Evolutionary conservation across 2,888 invertebrate species (phyloP).

Genomic region (Hypsopygia costalis): DNA sequence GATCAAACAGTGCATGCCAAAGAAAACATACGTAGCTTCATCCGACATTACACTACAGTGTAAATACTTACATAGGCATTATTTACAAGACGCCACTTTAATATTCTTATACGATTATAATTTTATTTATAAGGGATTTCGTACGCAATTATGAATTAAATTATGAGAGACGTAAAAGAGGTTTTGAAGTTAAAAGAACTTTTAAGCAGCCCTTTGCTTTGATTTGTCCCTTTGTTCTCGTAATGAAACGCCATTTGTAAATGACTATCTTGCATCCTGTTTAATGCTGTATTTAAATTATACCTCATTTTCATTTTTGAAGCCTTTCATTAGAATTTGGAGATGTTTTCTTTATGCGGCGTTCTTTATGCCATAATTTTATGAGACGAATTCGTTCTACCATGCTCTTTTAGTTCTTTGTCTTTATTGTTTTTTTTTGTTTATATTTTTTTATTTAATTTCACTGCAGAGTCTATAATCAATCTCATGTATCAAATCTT

Average conservation of each 20-base stretch:
- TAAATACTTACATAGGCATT: too few species aligned
- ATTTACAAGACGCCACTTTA: too few species aligned
- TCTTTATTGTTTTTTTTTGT: too few species aligned
- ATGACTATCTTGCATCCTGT: slow-evolving; percentile 39
- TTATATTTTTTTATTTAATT: too few species aligned
- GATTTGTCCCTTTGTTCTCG: slow-evolving; percentile 58
- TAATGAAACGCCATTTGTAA: slow-evolving; percentile 53
- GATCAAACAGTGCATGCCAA: too few species aligned
- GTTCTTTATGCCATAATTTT: neutral
- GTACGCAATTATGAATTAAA: slow-evolving; percentile 36
- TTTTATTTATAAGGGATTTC: slow-evolving; percentile 6
- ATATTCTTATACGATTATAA: too few species aligned
- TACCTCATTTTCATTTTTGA: slow-evolving; percentile 34
- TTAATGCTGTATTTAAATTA: slow-evolving; percentile 33
- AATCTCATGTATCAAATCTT: too few species aligned
- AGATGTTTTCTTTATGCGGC: slow-evolving; percentile 1
- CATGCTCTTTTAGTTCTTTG: too few species aligned
- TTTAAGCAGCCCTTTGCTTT: slow-evolving; percentile 50
- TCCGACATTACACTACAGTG: too few species aligned
- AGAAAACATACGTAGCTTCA: too few species aligned
- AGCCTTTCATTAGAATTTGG: slow-evolving; percentile 18
- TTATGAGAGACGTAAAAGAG: slow-evolving; percentile 37
- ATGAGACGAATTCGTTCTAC: neutral
- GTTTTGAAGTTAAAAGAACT: slow-evolving; percentile 48
- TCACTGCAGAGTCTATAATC: too few species aligned